These are phyloP conservation scores for Caiman crocodilus DNA, from an alignment of 2,797 vertebrate genomes.

Conservation along the genomic window DNA sequence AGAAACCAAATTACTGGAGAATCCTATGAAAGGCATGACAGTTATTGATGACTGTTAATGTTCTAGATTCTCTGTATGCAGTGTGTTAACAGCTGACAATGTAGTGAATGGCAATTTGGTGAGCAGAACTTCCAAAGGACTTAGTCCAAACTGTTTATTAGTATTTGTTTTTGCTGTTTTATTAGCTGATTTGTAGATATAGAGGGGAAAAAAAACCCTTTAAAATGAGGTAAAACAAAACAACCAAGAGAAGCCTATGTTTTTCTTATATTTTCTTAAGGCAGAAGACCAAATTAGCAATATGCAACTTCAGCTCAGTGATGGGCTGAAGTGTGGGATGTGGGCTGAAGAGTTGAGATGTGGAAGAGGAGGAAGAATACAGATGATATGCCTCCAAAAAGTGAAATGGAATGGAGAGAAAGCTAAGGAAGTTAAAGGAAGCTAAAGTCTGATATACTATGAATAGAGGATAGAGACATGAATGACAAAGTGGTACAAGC, in stretches of 20 bases:
- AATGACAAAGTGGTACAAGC: too few relatives aligned
- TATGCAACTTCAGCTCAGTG: background rate
- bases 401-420: too few relatives aligned
- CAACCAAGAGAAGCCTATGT: background rate
- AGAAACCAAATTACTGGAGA: background rate
- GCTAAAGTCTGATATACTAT: too few relatives aligned
- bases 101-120: background rate
- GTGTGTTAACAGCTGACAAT: background rate
- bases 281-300: too few relatives aligned
- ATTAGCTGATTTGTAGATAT: background rate
- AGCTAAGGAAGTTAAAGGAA: too few relatives aligned
- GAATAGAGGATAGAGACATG: too few relatives aligned
- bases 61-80: background rate
- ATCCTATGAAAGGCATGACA: background rate
- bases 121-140: background rate
- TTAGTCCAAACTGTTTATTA: background rate
- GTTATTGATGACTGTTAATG: background rate
- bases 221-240: background rate
- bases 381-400: too few relatives aligned
- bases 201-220: background rate
- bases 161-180: background rate
- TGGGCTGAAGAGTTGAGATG: too few relatives aligned
- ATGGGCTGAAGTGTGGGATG: too few relatives aligned
- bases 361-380: too few relatives aligned
- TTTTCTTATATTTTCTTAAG: background rate